These are phyloP conservation scores for Sipha maydis DNA, from an alignment of 2,888 invertebrate genomes.

Conservation along the genomic window DNA sequence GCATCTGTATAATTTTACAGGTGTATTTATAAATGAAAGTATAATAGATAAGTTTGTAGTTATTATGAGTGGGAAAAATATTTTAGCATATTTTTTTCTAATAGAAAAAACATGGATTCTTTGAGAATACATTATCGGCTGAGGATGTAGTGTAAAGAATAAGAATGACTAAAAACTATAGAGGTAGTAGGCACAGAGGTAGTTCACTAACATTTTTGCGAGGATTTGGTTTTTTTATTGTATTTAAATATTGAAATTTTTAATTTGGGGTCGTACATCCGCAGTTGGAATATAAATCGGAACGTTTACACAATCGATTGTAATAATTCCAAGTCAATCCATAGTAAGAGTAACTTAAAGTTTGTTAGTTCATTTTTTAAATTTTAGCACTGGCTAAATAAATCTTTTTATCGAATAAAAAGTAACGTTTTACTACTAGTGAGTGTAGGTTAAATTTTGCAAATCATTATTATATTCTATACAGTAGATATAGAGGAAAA, in stretches of 20 bases:
- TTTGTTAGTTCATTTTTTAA: background rate
- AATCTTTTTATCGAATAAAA: no score
- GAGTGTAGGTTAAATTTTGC: no score
- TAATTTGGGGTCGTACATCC: background rate
- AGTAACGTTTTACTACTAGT: no score
- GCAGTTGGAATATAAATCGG: background rate
- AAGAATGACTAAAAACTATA: background rate
- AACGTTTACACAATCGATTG: background rate
- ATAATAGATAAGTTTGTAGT: no score
- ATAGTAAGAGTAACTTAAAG: background rate
- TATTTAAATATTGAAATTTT: background rate
- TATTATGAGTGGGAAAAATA: no score
- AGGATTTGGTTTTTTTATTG: background rate
- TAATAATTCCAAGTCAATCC: background rate
- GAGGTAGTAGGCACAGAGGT: background rate
- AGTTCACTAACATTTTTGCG: background rate
- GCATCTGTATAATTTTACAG: no score
- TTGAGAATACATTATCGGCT: background rate
- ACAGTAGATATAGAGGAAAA: background rate
- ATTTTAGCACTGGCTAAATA: no score
- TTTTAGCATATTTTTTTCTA: background rate
- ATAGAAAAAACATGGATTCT: background rate
- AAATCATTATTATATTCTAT: no score
- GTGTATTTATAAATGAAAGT: no score
- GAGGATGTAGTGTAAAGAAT: background rate